phyloP scores from a whole-genome alignment of 2,888 invertebrate species.

The Synergus gifuensis region DNA sequence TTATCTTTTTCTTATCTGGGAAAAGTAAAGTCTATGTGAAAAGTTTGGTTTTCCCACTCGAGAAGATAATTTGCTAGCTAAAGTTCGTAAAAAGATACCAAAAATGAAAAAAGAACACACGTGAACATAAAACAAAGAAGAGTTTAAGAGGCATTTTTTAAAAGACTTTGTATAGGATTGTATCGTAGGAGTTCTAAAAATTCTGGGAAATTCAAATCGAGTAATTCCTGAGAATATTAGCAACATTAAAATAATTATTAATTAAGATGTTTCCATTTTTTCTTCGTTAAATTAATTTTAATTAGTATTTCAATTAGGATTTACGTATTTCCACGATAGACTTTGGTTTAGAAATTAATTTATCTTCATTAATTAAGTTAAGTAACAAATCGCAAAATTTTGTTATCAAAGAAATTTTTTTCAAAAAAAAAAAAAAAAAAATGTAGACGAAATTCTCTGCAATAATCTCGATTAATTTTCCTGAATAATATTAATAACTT shows the following conservation, averaged over 20 bases:
- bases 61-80: neutral
- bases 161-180: conserved; percentile 72
- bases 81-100: conserved; percentile 38
- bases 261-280: neutral
- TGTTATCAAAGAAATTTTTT: neutral
- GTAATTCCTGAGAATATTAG: conserved; percentile 5
- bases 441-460: neutral
- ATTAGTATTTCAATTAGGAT: neutral
- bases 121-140: conserved; percentile 33
- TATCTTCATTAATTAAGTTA: neutral
- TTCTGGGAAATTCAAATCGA: conserved; percentile 15
- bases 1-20: neutral
- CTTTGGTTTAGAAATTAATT: neutral
- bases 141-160: conserved; percentile 66
- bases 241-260: neutral
- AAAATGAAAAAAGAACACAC: conserved; percentile 23
- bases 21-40: neutral
- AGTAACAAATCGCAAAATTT: neutral
- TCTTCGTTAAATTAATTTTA: neutral
- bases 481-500: conserved; percentile 14
- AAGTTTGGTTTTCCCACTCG: conserved; percentile 11
- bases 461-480: conserved; percentile 1
- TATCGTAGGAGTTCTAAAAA: conserved; percentile 56
- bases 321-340: neutral
- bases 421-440: neutral